A percentile compares a stretch with the other conserved stretches of the same genome.
Conservation (phyloP, 2,888 invertebrate species). For the Drosophila prolongata region DNA sequence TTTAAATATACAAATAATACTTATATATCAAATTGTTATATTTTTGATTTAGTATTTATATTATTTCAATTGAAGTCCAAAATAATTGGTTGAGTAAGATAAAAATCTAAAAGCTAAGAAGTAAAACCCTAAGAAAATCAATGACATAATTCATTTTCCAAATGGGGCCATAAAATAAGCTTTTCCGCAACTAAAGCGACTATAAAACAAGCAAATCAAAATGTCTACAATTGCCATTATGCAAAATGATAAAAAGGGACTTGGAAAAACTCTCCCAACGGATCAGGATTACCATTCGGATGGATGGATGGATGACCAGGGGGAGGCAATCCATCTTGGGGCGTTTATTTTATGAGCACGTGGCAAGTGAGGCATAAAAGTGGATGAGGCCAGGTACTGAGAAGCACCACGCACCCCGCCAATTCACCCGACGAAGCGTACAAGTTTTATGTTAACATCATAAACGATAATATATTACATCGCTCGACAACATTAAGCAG, state of each 20-base stretch:
- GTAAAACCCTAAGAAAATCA: constrained; percentile 12
- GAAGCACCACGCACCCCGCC: constrained; percentile 15
- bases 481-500: constrained; percentile 47
- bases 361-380: constrained; percentile 64
- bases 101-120: background rate
- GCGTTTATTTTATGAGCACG: constrained; percentile 66
- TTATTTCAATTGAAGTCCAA: background rate
- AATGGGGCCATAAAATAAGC: constrained; percentile 35
- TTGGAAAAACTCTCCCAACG: constrained; percentile 5
- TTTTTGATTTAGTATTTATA: background rate
- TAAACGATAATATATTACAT: constrained; percentile 70
- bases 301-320: constrained; percentile 23
- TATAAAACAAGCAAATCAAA: constrained; percentile 60
- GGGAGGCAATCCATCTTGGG: constrained; percentile 61
- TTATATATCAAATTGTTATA: no score
- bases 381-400: constrained; percentile 39
- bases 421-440: constrained; percentile 49
- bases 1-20: no score
- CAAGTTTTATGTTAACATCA: constrained; percentile 70
- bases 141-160: constrained; percentile 52
- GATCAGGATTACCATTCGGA: constrained; percentile 42
- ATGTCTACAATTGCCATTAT: constrained; percentile 58
- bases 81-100: background rate
- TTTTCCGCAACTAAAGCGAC: constrained; percentile 45
- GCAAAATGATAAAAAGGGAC: constrained; percentile 41